A percentile compares a stretch with the other conserved stretches of the same genome.
Evolutionary conservation across 2,797 vertebrate species (phyloP).

Genomic region (Microcaecilia unicolor): DNA sequence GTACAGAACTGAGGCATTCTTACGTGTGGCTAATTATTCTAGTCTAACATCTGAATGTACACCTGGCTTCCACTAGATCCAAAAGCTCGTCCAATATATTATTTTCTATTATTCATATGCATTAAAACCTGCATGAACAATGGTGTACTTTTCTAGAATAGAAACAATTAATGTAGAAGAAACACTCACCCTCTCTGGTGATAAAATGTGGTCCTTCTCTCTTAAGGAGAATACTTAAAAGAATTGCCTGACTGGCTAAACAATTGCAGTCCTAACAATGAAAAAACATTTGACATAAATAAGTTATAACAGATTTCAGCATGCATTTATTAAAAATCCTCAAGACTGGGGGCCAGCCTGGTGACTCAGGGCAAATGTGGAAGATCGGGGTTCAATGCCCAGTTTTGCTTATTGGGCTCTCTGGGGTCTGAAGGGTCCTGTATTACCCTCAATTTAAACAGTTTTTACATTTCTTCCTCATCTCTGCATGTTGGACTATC

Average conservation of each 20-base stretch:
- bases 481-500: too few species aligned
- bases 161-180: neutral
- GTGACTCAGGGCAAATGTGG: too few species aligned
- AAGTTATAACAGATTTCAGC: too few species aligned
- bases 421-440: too few species aligned
- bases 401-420: too few species aligned
- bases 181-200: conserved; percentile 71
- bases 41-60: neutral
- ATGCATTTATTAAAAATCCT: too few species aligned
- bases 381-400: too few species aligned
- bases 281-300: too few species aligned
- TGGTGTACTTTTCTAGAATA: neutral
- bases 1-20: conserved; percentile 3
- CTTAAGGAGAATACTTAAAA: conserved; percentile 73
- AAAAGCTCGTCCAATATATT: conserved; percentile 13
- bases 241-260: conserved; percentile 81
- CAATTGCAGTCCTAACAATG: conserved; percentile 74
- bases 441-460: too few species aligned
- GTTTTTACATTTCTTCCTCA: too few species aligned
- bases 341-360: too few species aligned
- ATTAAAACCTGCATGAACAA: neutral
- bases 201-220: conserved; percentile 85
- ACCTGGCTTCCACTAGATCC: conserved; percentile 19
- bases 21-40: conserved; percentile 8
- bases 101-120: conserved; percentile 5